Evolutionary conservation across 2,113 vertebrate genomes (phyloP), one percentile per base, ranked within the genome.

Genomic region (Damaliscus lunatus): DNA sequence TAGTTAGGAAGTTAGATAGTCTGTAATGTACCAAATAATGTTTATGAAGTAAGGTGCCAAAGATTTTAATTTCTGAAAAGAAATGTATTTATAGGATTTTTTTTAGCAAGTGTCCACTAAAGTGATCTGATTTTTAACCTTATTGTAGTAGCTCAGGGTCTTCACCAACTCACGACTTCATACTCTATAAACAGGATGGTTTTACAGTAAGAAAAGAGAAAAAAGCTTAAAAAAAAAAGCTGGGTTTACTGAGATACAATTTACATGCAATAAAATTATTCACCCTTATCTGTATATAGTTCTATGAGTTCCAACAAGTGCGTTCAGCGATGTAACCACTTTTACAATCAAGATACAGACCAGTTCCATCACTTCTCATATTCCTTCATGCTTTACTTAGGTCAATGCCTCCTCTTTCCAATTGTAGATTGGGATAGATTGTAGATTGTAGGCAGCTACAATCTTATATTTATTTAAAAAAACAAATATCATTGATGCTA

Each of bases 11-110:
- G 82, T 91, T 48, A 81, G 50, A 40, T 36, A 92, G 78, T 91
- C 46, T 53, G 33, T 52, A 81, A 85, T 81, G 36, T 48, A 77
- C 15, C n/a, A 95, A 86, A 80, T 46, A 74, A 60, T 64, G 52
- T n/a, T 62, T 94, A 91, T n/a, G 25, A 81, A 86, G 40, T 36
- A 48, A 90, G 40, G 17, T 84, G 29, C 21, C 46, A 82, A 88
- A 64, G 7, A 86, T 95, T 81, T 60, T 84, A 62, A 86, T 93
- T 97, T 91, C 83, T 53, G 40, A 82, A 95, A 96, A 89, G 27
- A 82, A 88, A 81, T 1, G 21, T 19, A 94, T 80, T 94, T 36
- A 59, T 5, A 59, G n/a, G 53, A n/a, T 86, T 36, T 71, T 71
- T 85, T 90, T 94, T 8, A 96, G 25, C 43, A 96, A 96, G n/a